Conservation (phyloP, 1,140 invertebrate genomes). For the Drosophila punjabiensis region DNA sequence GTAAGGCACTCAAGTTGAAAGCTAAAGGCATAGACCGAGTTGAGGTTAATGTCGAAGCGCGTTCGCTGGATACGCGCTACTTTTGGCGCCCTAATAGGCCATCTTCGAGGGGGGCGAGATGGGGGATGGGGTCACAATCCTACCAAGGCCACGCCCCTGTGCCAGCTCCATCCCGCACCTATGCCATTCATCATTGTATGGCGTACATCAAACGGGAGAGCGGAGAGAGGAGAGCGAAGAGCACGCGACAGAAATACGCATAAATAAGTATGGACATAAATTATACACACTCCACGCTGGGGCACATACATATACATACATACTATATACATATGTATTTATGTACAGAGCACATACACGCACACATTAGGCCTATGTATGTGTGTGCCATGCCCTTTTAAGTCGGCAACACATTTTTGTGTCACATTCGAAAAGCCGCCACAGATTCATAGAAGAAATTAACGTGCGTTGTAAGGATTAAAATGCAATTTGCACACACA, state of each 20-base stretch:
- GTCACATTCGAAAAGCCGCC: conserved; percentile 8
- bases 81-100: conserved; percentile 50
- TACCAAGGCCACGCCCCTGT: not conserved
- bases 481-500: conserved; percentile 10
- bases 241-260: conserved; percentile 35
- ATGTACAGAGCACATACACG: not conserved
- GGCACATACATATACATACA: not conserved
- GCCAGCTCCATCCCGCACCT: not conserved
- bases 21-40: conserved; percentile 54
- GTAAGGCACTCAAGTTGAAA: conserved; percentile 73
- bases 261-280: conserved; percentile 53
- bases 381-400: conserved; percentile 15
- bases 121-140: no score
- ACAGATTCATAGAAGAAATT: conserved; percentile 10
- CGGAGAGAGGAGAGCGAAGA: not conserved
- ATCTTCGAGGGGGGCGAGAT: not conserved
- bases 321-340: not conserved
- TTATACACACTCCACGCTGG: conserved; percentile 19
- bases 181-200: conserved; percentile 42
- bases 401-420: conserved; percentile 23
- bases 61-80: conserved; percentile 52
- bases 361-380: not conserved
- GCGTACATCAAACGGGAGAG: conserved; percentile 25
- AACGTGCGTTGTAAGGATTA: conserved; percentile 6
- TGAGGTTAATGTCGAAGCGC: conserved; percentile 35